Evolutionary conservation across 2,888 invertebrate genomes (phyloP).

Genomic region (Agonopterix alstromeriana): DNA sequence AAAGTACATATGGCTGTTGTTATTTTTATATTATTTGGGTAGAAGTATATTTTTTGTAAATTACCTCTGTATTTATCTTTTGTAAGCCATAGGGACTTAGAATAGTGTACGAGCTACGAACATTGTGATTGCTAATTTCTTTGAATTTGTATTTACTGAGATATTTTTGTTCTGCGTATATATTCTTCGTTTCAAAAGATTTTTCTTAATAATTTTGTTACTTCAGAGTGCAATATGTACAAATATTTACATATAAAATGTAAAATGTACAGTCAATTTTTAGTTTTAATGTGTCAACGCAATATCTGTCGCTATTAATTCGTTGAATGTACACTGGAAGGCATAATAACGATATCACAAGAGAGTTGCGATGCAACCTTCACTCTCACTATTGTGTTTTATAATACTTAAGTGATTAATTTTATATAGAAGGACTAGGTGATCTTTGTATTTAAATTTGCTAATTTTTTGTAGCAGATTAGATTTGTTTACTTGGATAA

Average conservation of each 20-base stretch:
- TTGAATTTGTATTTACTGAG: slow-evolving; percentile 61
- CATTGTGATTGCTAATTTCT: slow-evolving; percentile 69
- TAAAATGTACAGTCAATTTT: slow-evolving; percentile 73
- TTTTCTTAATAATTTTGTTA: slow-evolving; percentile 70
- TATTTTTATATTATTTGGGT: slow-evolving; percentile 77
- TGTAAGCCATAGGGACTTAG: slow-evolving; percentile 74
- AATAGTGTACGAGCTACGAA: slow-evolving; percentile 69
- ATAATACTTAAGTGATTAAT: slow-evolving; percentile 73
- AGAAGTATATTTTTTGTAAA: slow-evolving; percentile 77
- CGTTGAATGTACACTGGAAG: slow-evolving; percentile 67
- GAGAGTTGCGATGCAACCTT: slow-evolving; percentile 37
- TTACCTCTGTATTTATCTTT: slow-evolving; percentile 76
- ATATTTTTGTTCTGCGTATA: slow-evolving; percentile 59
- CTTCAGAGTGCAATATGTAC: slow-evolving; percentile 85
- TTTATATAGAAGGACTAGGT: slow-evolving; percentile 72
- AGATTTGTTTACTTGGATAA: slow-evolving; percentile 71
- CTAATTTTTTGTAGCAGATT: slow-evolving; percentile 76
- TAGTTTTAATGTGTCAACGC: slow-evolving; percentile 74
- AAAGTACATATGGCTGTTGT: slow-evolving; percentile 77
- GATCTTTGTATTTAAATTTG: slow-evolving; percentile 75
- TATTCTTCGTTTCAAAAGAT: slow-evolving; percentile 66
- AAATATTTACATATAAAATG: slow-evolving; percentile 80
- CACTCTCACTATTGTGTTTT: slow-evolving; percentile 64
- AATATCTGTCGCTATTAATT: slow-evolving; percentile 62
- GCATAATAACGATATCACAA: slow-evolving; percentile 72